Evolutionary conservation across 92 coral and sea anemone species (phyloP).

Genomic region (Porites lobata): DNA sequence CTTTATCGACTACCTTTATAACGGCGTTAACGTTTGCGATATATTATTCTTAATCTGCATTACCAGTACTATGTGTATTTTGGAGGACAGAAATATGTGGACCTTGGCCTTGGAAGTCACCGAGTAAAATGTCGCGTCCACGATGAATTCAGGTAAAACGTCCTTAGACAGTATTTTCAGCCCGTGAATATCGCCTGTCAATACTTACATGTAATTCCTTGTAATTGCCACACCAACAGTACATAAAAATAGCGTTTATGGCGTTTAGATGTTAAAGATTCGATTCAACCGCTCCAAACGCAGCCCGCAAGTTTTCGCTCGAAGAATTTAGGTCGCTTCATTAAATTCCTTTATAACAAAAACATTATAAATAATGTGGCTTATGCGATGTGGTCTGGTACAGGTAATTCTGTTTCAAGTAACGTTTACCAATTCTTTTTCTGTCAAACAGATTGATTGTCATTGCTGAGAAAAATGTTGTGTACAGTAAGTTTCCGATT

Average conservation of each 20-base stretch:
- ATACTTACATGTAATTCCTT: background rate
- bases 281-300: too few relatives aligned
- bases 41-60: background rate
- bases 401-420: too few relatives aligned
- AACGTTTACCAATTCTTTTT: too few relatives aligned
- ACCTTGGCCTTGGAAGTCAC: constrained; percentile 90
- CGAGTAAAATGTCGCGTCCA: constrained; percentile 83
- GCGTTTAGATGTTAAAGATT: too few relatives aligned
- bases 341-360: too few relatives aligned
- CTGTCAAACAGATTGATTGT: constrained; percentile 72
- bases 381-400: too few relatives aligned
- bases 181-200: background rate
- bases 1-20: too few relatives aligned
- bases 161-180: background rate
- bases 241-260: too few relatives aligned
- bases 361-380: too few relatives aligned
- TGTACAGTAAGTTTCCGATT: constrained; percentile 81
- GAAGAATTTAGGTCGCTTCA: too few relatives aligned
- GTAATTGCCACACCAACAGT: too few relatives aligned
- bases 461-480: constrained; percentile 87
- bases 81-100: constrained; percentile 85
- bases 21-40: background rate
- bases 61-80: constrained; percentile 80
- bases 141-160: constrained; percentile 73
- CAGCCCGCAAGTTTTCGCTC: too few relatives aligned